These are phyloP conservation scores for Sterrhoptilus dennistouni DNA, from an alignment of 2,113 vertebrate species.

Conservation along the genomic window DNA sequence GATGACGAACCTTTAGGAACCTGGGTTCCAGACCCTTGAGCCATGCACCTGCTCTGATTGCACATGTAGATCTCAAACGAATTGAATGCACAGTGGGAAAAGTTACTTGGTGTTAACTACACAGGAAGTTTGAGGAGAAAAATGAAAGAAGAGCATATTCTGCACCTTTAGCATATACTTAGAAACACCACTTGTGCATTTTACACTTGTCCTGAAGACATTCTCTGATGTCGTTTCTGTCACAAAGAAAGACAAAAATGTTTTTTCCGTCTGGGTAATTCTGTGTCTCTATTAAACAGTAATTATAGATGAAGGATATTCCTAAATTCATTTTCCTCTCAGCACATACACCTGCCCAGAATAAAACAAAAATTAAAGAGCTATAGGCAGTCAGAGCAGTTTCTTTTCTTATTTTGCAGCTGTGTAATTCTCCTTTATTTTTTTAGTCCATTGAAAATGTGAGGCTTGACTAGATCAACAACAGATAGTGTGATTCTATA, in stretches of 20 bases:
- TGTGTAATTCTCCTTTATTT: background rate
- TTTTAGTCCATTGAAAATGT: background rate
- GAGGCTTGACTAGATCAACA: background rate
- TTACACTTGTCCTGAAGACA: background rate
- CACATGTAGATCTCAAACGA: background rate
- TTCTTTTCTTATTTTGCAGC: background rate
- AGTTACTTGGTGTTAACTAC: background rate
- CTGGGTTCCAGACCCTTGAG: background rate
- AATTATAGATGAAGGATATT: background rate
- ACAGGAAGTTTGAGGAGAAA: background rate
- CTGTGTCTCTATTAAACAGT: background rate
- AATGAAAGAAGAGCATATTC: background rate
- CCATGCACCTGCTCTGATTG: background rate
- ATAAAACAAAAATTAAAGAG: background rate
- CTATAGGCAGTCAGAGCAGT: background rate
- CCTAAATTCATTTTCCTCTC: background rate
- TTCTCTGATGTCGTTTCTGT: background rate
- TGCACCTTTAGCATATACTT: background rate
- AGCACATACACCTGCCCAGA: background rate
- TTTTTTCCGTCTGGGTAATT: background rate
- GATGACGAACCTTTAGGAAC: background rate
- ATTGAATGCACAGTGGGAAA: background rate
- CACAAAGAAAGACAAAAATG: background rate
- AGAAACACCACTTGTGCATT: background rate
- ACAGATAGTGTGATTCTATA: background rate